Evolutionary conservation across 1,140 invertebrate genomes (phyloP), one percentile per base, ranked within the genome.

Genomic region (Leptestheria dahalacensis): DNA sequence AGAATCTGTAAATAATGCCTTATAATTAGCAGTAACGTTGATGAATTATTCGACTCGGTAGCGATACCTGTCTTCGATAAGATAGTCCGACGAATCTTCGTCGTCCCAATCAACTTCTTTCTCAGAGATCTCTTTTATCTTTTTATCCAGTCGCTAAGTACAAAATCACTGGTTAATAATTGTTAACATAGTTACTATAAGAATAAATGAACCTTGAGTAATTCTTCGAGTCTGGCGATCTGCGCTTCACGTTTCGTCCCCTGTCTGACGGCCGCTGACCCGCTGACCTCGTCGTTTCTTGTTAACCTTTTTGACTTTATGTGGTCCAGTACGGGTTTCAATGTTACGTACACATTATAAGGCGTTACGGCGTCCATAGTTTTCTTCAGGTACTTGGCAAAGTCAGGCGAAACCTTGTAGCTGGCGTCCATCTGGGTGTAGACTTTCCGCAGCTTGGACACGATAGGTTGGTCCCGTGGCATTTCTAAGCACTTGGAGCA

Each of bases 91-190:
- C 15, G 28, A 20, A 18, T 49, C 18, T 2, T 59, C 58, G 9
- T 26, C 58, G 23, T 41, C 49, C 25, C 4, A 29, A 33, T 52
- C 48, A 4, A 60, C 48, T 53, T 60, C 58, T 29, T 51, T 25
- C 24, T 25, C 23, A 2, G 48, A 29, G 18, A 60, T 21, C 46
- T 60, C 49, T 29, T 60, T 52, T 12, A 60, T 60, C 33, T 60
- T 60, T 24, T 53, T 52, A 52, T 52, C 48, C 24, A 60, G 26
- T 12, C n/a, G 23, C 58, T 60, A 2, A 50, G 11, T 50, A 24
- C 11, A 53, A 53, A 53, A 21, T 21, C 23, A 18, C 6, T 41
- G 33, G 6, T 9, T 9, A 41, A 9, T 9, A 41, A 41, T 41
- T 41, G 33, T 41, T 41, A 41, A 41, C 15, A 41, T 41, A 41